Conservation (phyloP, 92 coral and sea anemone species). For the Siderastrea siderea region DNA sequence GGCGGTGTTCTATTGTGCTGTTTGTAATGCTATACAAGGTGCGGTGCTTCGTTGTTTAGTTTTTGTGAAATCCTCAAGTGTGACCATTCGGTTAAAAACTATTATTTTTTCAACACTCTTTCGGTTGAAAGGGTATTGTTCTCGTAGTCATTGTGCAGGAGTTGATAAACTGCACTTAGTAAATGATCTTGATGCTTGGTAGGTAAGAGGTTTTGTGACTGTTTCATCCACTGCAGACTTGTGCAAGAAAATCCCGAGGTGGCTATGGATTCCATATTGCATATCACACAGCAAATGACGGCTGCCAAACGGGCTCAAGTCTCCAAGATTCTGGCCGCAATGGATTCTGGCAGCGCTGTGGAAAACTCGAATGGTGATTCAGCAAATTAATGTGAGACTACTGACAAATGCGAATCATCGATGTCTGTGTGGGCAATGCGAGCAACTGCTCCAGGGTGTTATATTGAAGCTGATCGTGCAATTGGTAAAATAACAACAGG, state of each 20-base stretch:
- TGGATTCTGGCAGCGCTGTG: slow-evolving; percentile 78
- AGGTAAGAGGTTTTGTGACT: slow-evolving; percentile 30
- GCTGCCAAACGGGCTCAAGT: slow-evolving; percentile 89
- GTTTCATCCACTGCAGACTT: slow-evolving; percentile 72
- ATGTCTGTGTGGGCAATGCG: neutral
- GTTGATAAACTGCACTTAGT: neutral
- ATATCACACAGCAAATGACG: slow-evolving; percentile 98
- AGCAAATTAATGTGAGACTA: slow-evolving; percentile 16
- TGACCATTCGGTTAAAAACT: no score
- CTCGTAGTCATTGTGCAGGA: no score
- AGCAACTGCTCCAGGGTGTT: neutral
- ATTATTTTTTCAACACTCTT: no score
- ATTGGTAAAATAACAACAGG: neutral
- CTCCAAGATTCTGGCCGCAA: slow-evolving; percentile 88
- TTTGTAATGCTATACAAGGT: no score
- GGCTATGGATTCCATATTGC: slow-evolving; percentile 98
- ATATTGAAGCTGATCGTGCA: neutral
- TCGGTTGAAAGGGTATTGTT: no score
- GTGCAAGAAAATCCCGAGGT: slow-evolving; percentile 98
- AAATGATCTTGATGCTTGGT: neutral
- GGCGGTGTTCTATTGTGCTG: no score
- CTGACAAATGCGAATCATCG: neutral
- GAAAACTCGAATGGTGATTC: slow-evolving; percentile 85
- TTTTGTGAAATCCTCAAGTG: no score
- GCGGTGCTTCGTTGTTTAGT: no score